phyloP scores from a whole-genome alignment of 2,888 invertebrate species.

The Sisyra terminalis region DNA sequence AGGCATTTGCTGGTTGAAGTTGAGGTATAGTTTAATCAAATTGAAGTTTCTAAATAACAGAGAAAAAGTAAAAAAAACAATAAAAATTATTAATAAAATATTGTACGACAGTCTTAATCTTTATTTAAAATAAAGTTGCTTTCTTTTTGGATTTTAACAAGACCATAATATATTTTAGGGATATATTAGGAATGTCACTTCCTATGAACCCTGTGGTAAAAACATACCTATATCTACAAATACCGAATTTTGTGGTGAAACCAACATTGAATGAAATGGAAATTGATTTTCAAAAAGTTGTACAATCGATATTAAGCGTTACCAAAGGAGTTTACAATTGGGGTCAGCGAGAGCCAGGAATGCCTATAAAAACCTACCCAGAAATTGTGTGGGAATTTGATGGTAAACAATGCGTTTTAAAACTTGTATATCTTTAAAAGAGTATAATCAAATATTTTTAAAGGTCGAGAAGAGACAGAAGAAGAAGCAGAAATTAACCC shows the following conservation, averaged over 20 bases:
- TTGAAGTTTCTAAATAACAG: too few species aligned
- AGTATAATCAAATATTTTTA: too few species aligned
- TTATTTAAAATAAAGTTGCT: too few species aligned
- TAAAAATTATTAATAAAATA: too few species aligned
- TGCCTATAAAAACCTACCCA: neutral
- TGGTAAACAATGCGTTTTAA: neutral
- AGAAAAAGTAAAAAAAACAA: too few species aligned
- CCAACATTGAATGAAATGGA: slow-evolving; percentile 59
- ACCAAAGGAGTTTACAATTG: slow-evolving; percentile 60
- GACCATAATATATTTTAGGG: too few species aligned
- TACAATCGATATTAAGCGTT: slow-evolving; percentile 52
- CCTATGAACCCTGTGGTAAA: slow-evolving; percentile 34
- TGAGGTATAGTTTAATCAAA: too few species aligned
- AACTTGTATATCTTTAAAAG: neutral
- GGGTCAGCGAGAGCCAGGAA: slow-evolving; percentile 46
- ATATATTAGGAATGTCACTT: too few species aligned
- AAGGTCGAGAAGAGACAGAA: too few species aligned
- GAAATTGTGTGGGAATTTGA: neutral
- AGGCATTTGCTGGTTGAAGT: too few species aligned
- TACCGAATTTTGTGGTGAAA: slow-evolving; percentile 41
- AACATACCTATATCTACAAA: slow-evolving; percentile 44
- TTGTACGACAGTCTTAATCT: too few species aligned
- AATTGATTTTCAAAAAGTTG: slow-evolving; percentile 41
- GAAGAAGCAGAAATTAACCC: neutral
- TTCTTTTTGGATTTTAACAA: too few species aligned